Evolutionary conservation across 2,113 vertebrate genomes (phyloP), one percentile per base, ranked within the genome.

Genomic region (Chaenocephalus aceratus): DNA sequence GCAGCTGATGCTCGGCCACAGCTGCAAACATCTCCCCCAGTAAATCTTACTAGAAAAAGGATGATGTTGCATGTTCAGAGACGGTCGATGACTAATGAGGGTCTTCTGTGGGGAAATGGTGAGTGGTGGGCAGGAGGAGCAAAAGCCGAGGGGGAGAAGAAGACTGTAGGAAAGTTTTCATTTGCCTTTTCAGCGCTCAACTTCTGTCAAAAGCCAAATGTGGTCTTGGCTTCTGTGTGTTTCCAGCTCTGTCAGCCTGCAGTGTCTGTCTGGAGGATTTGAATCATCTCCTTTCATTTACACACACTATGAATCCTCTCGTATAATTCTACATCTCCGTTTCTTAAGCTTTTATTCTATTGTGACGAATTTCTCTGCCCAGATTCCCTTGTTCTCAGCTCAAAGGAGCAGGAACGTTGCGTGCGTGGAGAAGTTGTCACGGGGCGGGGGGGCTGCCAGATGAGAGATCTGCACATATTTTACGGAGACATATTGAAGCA

Each of bases 211-310:
- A 45, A 76, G 77, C 58, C 57, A 26, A 77, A 85, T 11, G 57
- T 74, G 57, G 57, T 86, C 54, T 69, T 21, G 15, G 36, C 61
- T 72, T 83, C 76, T 72, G 63, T 73, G 76, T 69, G 59, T 73
- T 59, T 80, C 44, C 67, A 70, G 64, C 68, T 77, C 52, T 8
- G 52, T 71, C 72, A 64, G 63, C 52, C 75, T 23, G 52, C 62
- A 14, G 0, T 65, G 52, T 69, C 79, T 75, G 84, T 82, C 72
- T 76, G 78, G 77, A 84, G 76, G 79, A 82, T 51, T 30, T 70
- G 74, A 77, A 89, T 85, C 65, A 88, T 86, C 78, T 79, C 59
- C 53, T 83, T 85, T 83, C 74, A 80, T 79, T 75, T 65, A 51
- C 49, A 69, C 49, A 69, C 23, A 51, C 41, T 64, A 71, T 77